Evolutionary conservation across 1,140 invertebrate genomes (phyloP), one percentile per base, ranked within the genome.

Genomic region (Diplogasteroides magnus): DNA sequence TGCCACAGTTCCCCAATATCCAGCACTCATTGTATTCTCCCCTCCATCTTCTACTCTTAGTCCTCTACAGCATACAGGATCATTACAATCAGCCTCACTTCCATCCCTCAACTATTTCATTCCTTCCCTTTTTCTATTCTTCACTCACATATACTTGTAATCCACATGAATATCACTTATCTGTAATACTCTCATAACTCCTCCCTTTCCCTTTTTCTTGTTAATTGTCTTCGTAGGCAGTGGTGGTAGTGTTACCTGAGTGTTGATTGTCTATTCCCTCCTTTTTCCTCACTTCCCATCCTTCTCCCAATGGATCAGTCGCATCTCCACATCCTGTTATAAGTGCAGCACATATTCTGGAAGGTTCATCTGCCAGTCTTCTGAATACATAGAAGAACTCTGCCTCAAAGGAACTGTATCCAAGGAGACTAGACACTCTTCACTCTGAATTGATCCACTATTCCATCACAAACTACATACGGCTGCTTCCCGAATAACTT

Each of bases 151-250:
- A 75, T 86, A 86, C 31, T 77, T 61, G 15, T 73, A 64, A 69
- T 86, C 86, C 63, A 85, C 68, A 74, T 86, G 86, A 23, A 86
- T 80, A 76, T 86, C 86, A 15, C 84, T 82, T 26, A 86, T 64
- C 60, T 86, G 86, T 15, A 86, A 76, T 48, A 86, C 77, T 29
- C 81, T 72, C 19, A 85, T 23, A 31, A 56, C 59, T 31, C 60
- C 23, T 32, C n/a, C 27, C 19, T 67, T 60, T 29, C 27, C 29
- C 23, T 59, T 67, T 27, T 32, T 59, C 23, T 31, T 59, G 2
- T 15, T 28, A 60, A 67, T 27, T 37, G 28, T 59, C 29, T 48
- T 62, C 28, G 37, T 6, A 48, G 37, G 13, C 48, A 56, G 23
- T 66, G 14, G 14, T 19, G 11, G 32, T 61, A 48, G 32, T 25